Conservation (phyloP, 2,797 vertebrate genomes). For the Lophotriccus pileatus region DNA sequence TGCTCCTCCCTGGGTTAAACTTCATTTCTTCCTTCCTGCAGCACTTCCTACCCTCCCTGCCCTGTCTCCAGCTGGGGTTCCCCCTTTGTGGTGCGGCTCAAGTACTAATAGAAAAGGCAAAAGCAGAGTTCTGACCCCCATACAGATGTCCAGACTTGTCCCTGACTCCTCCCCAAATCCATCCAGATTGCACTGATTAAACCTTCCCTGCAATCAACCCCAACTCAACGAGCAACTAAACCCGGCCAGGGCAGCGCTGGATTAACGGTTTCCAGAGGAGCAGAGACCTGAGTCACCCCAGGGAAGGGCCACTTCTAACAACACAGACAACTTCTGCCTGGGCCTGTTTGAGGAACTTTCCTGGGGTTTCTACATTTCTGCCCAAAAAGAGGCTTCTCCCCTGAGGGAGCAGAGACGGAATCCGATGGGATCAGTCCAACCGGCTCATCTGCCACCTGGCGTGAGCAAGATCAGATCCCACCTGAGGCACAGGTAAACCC, state of each 20-base stretch:
- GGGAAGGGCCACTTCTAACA: neutral
- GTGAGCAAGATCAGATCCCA: neutral
- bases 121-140: neutral
- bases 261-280: neutral
- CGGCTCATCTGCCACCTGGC: accelerated
- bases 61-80: neutral
- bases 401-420: neutral
- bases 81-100: neutral
- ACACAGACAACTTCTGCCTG: neutral
- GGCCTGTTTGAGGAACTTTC: conserved; percentile 2
- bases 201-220: neutral
- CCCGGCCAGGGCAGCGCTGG: neutral
- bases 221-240: neutral
- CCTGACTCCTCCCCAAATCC: neutral
- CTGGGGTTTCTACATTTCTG: neutral
- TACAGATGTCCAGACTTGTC: neutral
- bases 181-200: accelerated
- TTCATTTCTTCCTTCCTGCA: neutral
- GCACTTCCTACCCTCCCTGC: neutral
- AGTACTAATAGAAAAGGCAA: neutral
- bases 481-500: neutral
- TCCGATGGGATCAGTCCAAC: neutral
- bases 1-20: neutral
- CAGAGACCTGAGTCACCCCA: neutral
- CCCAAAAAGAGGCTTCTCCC: accelerated